phyloP scores from a whole-genome alignment of 2,797 vertebrate genomes.

The Chiloscyllium punctatum region DNA sequence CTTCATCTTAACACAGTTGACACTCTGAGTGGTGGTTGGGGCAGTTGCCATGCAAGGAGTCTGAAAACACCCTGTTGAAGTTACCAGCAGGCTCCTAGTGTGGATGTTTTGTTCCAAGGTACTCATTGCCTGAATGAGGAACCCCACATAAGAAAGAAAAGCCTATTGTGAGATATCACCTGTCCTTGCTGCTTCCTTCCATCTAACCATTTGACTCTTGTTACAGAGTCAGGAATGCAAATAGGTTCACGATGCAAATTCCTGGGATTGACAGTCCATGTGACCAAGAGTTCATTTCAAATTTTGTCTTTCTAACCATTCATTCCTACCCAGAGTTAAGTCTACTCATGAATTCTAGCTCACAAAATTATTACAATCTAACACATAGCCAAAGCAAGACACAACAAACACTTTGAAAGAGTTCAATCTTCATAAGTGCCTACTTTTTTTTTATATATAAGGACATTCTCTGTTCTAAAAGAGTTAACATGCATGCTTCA shows the following conservation, averaged over 20 bases:
- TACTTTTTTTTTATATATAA: neutral
- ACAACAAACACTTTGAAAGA: neutral
- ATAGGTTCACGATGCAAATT: neutral
- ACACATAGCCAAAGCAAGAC: neutral
- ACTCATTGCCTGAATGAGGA: too few relatives aligned
- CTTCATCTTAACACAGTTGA: too few relatives aligned
- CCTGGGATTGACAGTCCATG: neutral
- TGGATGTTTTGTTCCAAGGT: too few relatives aligned
- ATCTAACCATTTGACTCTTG: neutral
- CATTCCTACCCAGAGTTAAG: neutral
- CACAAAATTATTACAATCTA: neutral
- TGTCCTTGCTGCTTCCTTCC: neutral
- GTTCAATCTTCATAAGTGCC: neutral
- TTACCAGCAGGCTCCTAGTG: too few relatives aligned
- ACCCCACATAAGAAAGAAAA: too few relatives aligned
- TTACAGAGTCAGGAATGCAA: neutral
- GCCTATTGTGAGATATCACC: too few relatives aligned
- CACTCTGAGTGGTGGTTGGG: too few relatives aligned
- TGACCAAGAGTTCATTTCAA: neutral
- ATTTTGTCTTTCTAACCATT: neutral
- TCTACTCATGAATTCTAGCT: neutral
- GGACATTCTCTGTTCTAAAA: neutral
- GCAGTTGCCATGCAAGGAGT: too few relatives aligned
- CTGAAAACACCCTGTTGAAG: too few relatives aligned
- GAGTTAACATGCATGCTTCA: neutral